Conservation (phyloP, 1,140 invertebrate species). For the Cepaea nemoralis region DNA sequence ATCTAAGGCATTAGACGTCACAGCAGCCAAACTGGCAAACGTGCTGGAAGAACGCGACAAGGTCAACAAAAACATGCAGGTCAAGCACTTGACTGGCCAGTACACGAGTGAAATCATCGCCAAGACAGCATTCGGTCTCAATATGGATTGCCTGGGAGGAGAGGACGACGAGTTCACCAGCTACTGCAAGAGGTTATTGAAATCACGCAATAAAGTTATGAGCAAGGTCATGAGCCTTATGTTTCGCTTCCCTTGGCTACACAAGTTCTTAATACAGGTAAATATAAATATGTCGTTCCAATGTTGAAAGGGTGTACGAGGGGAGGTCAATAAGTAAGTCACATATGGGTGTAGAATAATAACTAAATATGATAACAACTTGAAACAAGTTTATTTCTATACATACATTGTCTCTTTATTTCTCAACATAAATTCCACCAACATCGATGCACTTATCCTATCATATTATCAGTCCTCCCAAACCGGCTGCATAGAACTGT, state of each 20-base stretch:
- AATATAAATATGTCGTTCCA: too few relatives aligned
- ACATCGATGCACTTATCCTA: too few relatives aligned
- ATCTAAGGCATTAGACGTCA: conserved; percentile 7
- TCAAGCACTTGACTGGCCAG: not conserved
- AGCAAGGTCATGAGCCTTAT: conserved; percentile 5
- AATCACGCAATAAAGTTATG: not conserved
- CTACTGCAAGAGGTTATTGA: conserved; percentile 1
- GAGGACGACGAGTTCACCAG: conserved; percentile 19
- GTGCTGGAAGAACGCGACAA: not conserved
- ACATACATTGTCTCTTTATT: too few relatives aligned
- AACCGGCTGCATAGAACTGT: too few relatives aligned
- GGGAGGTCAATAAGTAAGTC: too few relatives aligned
- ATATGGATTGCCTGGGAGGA: conserved; percentile 11
- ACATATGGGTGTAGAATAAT: too few relatives aligned
- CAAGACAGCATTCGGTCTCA: conserved; percentile 23
- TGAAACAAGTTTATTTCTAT: too few relatives aligned
- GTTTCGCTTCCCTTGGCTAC: conserved; percentile 2
- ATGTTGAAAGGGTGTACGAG: too few relatives aligned
- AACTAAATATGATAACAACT: too few relatives aligned
- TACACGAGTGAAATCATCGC: conserved; percentile 30
- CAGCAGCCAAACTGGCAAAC: not conserved
- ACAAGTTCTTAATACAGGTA: conserved; percentile 16
- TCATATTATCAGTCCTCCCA: too few relatives aligned
- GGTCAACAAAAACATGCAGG: not conserved
- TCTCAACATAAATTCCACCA: too few relatives aligned